A percentile compares a stretch with the other conserved stretches of the same genome.
Conservation (phyloP, 2,797 vertebrate genomes). For the Clarias fuscus region DNA sequence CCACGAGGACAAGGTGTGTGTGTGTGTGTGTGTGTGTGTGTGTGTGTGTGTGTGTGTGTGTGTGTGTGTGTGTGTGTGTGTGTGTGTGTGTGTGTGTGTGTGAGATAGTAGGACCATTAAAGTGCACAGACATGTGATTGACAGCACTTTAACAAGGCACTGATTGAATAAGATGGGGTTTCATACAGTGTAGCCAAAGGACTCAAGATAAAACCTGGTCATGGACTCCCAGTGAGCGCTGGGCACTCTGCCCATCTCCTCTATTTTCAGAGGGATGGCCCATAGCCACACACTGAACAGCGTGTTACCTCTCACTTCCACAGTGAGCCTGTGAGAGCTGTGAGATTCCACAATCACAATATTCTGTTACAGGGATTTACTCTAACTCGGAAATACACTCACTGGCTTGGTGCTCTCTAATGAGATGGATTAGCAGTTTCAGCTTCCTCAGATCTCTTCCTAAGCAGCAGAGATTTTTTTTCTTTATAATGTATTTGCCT, state of each 20-base stretch:
- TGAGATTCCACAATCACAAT: conserved; percentile 32
- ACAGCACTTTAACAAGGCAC: conserved; percentile 56
- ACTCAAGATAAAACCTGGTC: conserved; percentile 43
- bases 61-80: conserved; percentile 9
- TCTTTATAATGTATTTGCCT: not conserved
- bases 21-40: not conserved
- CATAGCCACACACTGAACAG: conserved; percentile 31
- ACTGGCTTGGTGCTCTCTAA: not conserved
- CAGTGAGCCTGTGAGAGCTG: conserved; percentile 33
- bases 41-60: conserved; percentile 3
- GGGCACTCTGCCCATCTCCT: conserved; percentile 53
- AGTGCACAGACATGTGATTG: conserved; percentile 49
- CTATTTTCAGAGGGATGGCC: conserved; percentile 52
- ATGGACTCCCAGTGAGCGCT: conserved; percentile 34
- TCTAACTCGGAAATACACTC: not conserved
- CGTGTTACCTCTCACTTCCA: conserved; percentile 41
- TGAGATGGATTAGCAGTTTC: conserved; percentile 12
- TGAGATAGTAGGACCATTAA: conserved; percentile 44
- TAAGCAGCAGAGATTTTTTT: not conserved
- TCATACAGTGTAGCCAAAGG: conserved; percentile 44
- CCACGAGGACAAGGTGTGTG: not conserved
- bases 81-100: conserved; percentile 7
- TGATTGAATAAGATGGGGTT: conserved; percentile 56
- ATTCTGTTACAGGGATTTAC: conserved; percentile 8
- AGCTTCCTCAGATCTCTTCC: not conserved